phyloP scores from a whole-genome alignment of 1,140 invertebrate genomes.

The Melanaphis sacchari region DNA sequence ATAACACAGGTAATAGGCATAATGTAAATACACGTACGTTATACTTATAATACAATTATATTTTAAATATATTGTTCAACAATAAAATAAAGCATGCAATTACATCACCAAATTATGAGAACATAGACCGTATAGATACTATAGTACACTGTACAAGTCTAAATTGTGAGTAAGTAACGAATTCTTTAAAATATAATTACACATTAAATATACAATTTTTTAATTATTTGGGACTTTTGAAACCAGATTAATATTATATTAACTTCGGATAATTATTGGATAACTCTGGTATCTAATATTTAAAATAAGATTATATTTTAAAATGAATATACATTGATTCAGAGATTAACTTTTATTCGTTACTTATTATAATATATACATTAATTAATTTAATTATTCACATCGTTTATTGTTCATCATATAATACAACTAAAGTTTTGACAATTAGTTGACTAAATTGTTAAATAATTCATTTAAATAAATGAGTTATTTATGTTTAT shows the following conservation, averaged over 20 bases:
- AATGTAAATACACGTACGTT: not conserved
- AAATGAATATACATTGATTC: too few species aligned
- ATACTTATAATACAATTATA: not conserved
- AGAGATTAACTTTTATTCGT: too few species aligned
- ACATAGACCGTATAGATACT: not conserved
- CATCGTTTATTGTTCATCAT: too few species aligned
- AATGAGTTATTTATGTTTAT: too few species aligned
- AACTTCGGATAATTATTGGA: too few species aligned
- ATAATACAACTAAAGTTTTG: too few species aligned
- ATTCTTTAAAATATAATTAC: not conserved
- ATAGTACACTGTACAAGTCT: not conserved
- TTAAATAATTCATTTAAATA: too few species aligned
- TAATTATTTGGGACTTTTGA: not conserved
- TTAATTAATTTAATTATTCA: too few species aligned
- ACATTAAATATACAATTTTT: not conserved
- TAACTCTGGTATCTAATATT: not conserved
- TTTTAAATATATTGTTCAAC: not conserved
- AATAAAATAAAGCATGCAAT: not conserved
- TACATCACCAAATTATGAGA: not conserved
- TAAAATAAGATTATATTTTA: too few species aligned
- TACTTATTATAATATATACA: too few species aligned
- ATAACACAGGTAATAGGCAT: not conserved
- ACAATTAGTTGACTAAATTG: too few species aligned
- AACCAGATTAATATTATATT: not conserved
- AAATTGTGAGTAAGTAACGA: not conserved